phyloP scores from a whole-genome alignment of 92 coral and sea anemone genomes.

The Epizoanthus illoricatus region DNA sequence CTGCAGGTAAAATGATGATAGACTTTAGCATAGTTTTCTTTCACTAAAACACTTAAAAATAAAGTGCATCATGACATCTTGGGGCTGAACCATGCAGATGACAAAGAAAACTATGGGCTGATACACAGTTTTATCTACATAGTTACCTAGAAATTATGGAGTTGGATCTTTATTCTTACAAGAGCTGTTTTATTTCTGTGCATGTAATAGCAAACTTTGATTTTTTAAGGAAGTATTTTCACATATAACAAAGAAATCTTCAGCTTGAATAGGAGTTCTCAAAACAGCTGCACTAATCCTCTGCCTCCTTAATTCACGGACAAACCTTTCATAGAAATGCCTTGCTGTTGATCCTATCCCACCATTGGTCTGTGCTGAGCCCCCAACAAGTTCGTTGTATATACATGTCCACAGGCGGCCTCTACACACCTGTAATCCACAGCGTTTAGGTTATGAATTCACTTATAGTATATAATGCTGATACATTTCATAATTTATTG shows the following conservation, averaged over 20 bases:
- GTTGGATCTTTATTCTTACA: not conserved
- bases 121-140: too few species aligned
- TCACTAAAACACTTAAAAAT: too few species aligned
- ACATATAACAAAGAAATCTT: too few species aligned
- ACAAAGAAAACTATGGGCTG: not conserved
- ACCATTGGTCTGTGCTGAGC: constrained; percentile 22
- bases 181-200: not conserved
- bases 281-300: not conserved
- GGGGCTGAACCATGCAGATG: not conserved
- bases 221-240: not conserved
- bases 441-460: not conserved
- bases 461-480: not conserved
- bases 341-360: constrained; percentile 62
- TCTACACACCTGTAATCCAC: constrained; percentile 62
- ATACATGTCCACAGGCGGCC: constrained; percentile 64
- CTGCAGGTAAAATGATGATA: constrained; percentile 16
- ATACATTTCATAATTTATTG: not conserved
- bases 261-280: too few species aligned
- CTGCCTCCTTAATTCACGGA: not conserved
- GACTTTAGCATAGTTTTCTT: too few species aligned
- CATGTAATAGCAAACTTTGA: not conserved
- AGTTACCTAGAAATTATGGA: too few species aligned
- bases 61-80: too few species aligned
- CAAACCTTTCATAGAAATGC: constrained; percentile 83
- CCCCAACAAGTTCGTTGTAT: constrained; percentile 58